Percentiles rank a stretch among this genome's conserved stretches.
phyloP scores from a whole-genome alignment of 2,797 vertebrate genomes.

The Sebastes taczanowskii region DNA sequence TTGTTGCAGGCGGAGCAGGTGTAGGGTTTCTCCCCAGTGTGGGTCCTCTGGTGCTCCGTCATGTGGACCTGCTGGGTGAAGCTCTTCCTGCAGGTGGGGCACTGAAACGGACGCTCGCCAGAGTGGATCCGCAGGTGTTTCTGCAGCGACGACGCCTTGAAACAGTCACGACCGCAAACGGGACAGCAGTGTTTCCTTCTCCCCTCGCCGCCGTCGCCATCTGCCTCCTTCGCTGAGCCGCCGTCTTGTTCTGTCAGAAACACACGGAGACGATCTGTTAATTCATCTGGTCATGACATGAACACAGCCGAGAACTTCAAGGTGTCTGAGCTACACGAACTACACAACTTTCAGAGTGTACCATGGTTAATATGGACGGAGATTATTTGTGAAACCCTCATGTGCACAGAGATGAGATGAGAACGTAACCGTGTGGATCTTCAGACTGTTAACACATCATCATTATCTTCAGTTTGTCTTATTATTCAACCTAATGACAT shows the following conservation, averaged over 20 bases:
- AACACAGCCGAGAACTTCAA: no score
- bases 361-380: no score
- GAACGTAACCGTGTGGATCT: neutral
- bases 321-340: no score
- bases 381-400: no score
- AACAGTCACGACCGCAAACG: slow-evolving; percentile 62
- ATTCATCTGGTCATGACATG: no score
- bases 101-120: slow-evolving; percentile 64
- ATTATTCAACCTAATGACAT: neutral
- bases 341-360: no score
- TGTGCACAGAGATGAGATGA: no score
- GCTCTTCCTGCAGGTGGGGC: slow-evolving; percentile 66
- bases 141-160: slow-evolving; percentile 67
- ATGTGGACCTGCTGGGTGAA: slow-evolving; percentile 69
- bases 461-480: neutral
- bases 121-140: slow-evolving; percentile 72
- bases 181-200: slow-evolving; percentile 46
- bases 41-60: slow-evolving; percentile 67
- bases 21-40: slow-evolving; percentile 67
- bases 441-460: neutral
- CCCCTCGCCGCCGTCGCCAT: neutral
- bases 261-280: neutral
- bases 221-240: neutral
- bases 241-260: slow-evolving; percentile 20
- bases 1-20: slow-evolving; percentile 49